phyloP scores from a whole-genome alignment of 2,113 vertebrate genomes.

The Lontra canadensis region DNA sequence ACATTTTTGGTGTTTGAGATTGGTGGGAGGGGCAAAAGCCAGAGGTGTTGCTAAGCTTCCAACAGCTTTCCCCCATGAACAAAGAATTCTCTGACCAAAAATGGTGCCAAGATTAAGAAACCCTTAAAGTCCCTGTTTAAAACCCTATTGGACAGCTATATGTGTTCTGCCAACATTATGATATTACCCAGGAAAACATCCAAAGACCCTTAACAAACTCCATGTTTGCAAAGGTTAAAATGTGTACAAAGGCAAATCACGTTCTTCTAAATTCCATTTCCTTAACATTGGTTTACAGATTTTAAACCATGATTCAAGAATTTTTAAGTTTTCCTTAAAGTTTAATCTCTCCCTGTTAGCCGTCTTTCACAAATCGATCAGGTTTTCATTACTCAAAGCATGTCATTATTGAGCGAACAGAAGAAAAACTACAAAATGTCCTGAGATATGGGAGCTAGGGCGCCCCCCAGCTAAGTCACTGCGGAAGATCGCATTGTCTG shows the following conservation, averaged over 20 bases:
- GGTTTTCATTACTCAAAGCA: slow-evolving; percentile 1
- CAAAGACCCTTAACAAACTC: neutral
- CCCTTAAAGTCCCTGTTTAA: too few species aligned
- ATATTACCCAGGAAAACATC: neutral
- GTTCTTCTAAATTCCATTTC: slow-evolving; percentile 5
- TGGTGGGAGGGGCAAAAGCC: neutral
- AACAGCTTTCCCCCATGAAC: too few species aligned
- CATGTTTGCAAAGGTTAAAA: neutral
- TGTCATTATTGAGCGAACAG: neutral
- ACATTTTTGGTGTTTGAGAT: neutral
- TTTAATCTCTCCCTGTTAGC: neutral
- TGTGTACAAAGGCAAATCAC: neutral
- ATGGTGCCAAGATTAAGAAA: neutral
- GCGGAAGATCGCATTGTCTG: neutral
- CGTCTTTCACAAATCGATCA: slow-evolving; percentile 1
- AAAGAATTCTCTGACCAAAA: neutral
- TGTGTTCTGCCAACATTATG: neutral
- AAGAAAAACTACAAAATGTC: neutral
- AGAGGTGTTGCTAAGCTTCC: neutral
- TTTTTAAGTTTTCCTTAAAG: neutral
- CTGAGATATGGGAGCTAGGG: neutral
- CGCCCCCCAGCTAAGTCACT: neutral
- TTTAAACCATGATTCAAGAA: neutral
- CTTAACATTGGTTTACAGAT: neutral
- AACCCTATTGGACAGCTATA: neutral